Evolutionary conservation across 2,888 invertebrate species (phyloP), one percentile per base, ranked within the genome.

Genomic region (Platycheirus albimanus): DNA sequence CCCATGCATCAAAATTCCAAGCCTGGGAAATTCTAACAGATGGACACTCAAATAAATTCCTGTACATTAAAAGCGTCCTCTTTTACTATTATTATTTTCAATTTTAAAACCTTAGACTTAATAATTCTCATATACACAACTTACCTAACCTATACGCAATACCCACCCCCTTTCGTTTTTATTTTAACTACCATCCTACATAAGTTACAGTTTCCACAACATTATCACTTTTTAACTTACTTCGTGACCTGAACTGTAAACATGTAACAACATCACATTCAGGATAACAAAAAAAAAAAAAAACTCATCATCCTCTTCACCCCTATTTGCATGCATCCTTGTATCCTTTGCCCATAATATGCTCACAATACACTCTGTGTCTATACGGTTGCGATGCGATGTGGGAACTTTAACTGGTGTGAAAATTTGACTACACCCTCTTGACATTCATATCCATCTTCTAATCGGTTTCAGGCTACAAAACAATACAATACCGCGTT

Each of bases 361-460:
- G n/a, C n/a, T 20, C 17, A 17, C 45, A 5, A 15, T 38, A 4
- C 28, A 41, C 15, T 38, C 3, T 36, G 6, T 38, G 7, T 33
- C 3, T n/a, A 8, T 11, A 36, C 10, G 24, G 15, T 10, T n/a
- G 2, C n/a, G 54, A 33, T 49, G 58, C 56, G 56, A 38, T 66
- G 41, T 83, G 83, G 83, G 83, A 83, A 83, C 67, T 58, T 38
- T 69, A 78, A 83, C 83, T 83, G 83, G 83, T 83, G 83, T 83
- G 83, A 83, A 83, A 83, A 78, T 74, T 78, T 49, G 51, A 56
- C 28, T 58, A 33, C 69, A 75, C 76, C 78, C 83, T 74, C 69
- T 83, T 83, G 78, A 83, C 83, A 83, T 83, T 74, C 81, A 83
- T 83, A 78, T 83, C 72, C 72, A 78, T 78, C 83, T 52, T 83